Evolutionary conservation across 2,888 invertebrate genomes (phyloP), one percentile per base, ranked within the genome.

Genomic region (Harpagoxenus sublaevis): DNA sequence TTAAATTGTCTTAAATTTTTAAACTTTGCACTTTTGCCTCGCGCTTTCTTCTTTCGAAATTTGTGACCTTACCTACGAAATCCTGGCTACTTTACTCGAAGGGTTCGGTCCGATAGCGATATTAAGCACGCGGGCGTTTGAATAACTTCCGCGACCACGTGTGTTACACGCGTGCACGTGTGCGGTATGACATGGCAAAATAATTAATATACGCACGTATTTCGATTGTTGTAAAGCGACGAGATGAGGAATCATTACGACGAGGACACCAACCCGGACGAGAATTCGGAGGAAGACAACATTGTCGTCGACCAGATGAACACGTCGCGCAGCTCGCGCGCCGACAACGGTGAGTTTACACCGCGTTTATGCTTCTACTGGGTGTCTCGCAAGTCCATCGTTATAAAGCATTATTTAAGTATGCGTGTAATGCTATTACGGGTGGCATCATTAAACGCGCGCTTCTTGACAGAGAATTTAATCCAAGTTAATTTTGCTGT

Each of bases 261-360:
- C 9, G 12, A 55, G 2, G 28, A 55, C 1, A 48, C 6, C 9
- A 60, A 12, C 2, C 23, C 45, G 28, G 68, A 78, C 9, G 66
- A 68, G 87, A 91, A 89, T 12, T 3, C 35, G 18, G 73, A 39
- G 57, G 92, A 92, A 0, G 93, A 94, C 78, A 96, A 95, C 79
- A 96, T 96, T 3, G 96, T 97, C 10, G 96, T 96, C 86, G 97
- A 97, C 90, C 94, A 97, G 71, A 95, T 96, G 77, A 75, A 39
- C 15, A 6, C 65, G 1, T 18, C 65, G 18, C 66, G 66, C 10
- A 51, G 0, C n/a, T 48, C 65, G 10, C 23, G 35, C 0, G n/a
- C 9, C 35, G 74, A 75, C 0, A 77, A 10, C 28, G 75, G 75
- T 77, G 4, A 65, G 10, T 51, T 60, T 5, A 18, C 4, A 63